Evolutionary conservation across 2,797 vertebrate genomes (phyloP), one percentile per base, ranked within the genome.

Genomic region (Gobio occitaniae): DNA sequence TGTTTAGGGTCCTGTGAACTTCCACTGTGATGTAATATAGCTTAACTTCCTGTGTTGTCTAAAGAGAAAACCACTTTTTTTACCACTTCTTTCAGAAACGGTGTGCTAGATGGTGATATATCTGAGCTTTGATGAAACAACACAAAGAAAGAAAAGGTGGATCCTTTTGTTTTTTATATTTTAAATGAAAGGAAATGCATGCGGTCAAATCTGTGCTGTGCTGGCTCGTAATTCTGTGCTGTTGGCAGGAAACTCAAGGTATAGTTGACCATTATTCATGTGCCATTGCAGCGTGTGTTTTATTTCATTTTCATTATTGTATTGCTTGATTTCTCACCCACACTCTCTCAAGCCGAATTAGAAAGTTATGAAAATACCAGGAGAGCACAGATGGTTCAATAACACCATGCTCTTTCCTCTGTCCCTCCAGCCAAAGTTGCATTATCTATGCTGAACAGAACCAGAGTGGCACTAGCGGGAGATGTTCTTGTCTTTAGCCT

Each of bases 391-490:
- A 82, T 63, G 66, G 32, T 32, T 74, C 69, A 65, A 32, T 68
- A 68, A 77, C 48, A 44, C n/a, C 38, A 41, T 5, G 17, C 54
- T 86, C 13, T 84, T 13, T 77, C 0, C 29, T 79, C 54, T 56
- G 7, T 54, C 38, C 72, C 36, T 79, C 52, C 84, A 87, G 89
- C 10, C 44, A 54, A 71, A 41, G 1, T 1, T 36, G 3, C 0
- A 6, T 13, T 90, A 13, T 61, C 3, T 0, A 66, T 93, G 84
- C 0, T 36, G 0, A 48, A 44, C 3, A 81, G 11, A 7, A 91
- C 93, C 5, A 89, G 84, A n/a, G 91, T 95, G 88, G 92, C 92
- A 48, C 63, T 94, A 9, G 4, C 4, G 8, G 89, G 89, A 0
- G 78, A 92, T 47, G 0, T 11, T 6, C 78, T 95, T 48, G 0